Base-by-base conservation (phyloP, 2,888 invertebrate genomes). In the Trachelus iudaicus region DNA sequence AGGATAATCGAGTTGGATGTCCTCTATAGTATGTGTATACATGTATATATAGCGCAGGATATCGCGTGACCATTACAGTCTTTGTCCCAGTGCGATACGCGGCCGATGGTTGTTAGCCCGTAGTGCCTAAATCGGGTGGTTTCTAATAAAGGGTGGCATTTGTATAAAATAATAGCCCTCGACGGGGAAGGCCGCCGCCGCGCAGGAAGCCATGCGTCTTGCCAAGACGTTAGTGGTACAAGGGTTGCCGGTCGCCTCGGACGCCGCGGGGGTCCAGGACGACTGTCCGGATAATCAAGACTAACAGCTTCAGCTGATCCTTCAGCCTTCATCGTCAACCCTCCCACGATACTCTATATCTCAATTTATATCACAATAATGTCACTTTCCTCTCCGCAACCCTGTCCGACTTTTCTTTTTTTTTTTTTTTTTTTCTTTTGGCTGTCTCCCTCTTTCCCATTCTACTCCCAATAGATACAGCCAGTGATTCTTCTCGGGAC, bases 261-360 rank as follows among this genome's bases (percentile, higher is more conserved):
- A 69, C 75, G 40, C 37, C 34, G 74, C 23, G 71, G 31, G 40
- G 34, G 74, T 73, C 34, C 34, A 73, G 78, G 68, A 76, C 77
- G 86, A 89, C 90, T 90, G 90, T 88, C 90, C 86, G 87, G 85
- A 88, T 91, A 91, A 91, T 91, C 90, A 91, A 90, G 91, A 91
- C 87, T 90, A 91, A 91, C 90, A 89, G 91, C 89, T 85, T 83
- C 82, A 86, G 89, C 87, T 90, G 90, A 90, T 90, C 89, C 89
- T 88, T 88, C 87, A 88, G 84, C 86, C 87, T 89, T 88, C 88
- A 89, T 87, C 87, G 87, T 87, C 87, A 85, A 79, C 79, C 83
- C 82, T 80, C 81, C 75, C 80, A 77, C 75, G 80, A 85, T 86
- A 86, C 87, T 87, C 89, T 90, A 88, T 89, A 87, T 90, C 89